A percentile compares a stretch with the other conserved stretches of the same genome.
Evolutionary conservation across 2,797 vertebrate genomes (phyloP).

Genomic region (Gastrophryne carolinensis): DNA sequence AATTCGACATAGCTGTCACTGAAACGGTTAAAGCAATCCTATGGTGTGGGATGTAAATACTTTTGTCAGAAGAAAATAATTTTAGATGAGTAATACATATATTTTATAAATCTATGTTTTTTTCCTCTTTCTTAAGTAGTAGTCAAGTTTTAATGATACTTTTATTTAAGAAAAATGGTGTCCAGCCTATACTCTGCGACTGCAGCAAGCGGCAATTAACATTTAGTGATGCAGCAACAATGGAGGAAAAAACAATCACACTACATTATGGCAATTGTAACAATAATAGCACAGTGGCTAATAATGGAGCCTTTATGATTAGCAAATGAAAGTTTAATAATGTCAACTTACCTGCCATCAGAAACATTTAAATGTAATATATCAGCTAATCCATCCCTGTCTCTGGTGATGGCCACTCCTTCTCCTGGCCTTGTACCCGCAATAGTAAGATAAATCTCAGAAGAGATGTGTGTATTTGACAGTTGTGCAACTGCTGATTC

Average conservation of each 20-base stretch:
- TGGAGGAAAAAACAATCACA: no score
- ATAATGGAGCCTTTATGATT: not conserved
- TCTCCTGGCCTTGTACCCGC: slow-evolving; percentile 74
- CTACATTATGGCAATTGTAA: not conserved
- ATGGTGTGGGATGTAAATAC: no score
- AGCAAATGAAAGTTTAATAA: not conserved
- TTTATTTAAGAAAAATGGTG: no score
- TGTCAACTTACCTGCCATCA: slow-evolving; percentile 72
- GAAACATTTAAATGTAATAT: slow-evolving; percentile 83
- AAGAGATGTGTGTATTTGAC: slow-evolving; percentile 80
- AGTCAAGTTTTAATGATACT: not conserved
- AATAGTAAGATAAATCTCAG: slow-evolving; percentile 87
- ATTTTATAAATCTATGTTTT: no score
- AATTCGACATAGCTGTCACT: no score
- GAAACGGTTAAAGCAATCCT: no score
- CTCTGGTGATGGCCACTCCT: slow-evolving; percentile 85
- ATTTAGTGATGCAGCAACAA: no score
- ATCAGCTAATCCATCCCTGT: slow-evolving; percentile 75
- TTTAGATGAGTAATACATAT: no score
- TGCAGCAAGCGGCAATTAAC: no score
- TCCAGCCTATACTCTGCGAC: no score
- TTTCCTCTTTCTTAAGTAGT: no score
- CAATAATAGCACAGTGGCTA: not conserved
- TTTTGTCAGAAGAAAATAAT: no score
- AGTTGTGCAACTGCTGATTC: slow-evolving; percentile 77